A percentile compares a stretch with the other conserved stretches of the same genome.
Conservation (phyloP, 1,140 invertebrate genomes). For the Papilio polytes region DNA sequence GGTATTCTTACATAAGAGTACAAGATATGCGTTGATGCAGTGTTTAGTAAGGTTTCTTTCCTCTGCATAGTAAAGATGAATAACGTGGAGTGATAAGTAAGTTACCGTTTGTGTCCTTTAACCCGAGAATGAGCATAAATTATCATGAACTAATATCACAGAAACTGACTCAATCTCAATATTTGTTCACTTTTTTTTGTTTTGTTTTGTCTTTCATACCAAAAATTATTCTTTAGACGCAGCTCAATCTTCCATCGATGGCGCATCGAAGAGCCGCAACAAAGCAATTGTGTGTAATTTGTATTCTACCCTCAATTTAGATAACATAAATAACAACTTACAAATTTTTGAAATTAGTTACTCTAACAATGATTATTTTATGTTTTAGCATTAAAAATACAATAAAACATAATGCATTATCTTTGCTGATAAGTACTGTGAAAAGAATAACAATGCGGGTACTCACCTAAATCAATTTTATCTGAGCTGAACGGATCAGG, state of each 20-base stretch:
- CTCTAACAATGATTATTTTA: neutral
- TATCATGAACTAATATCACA: neutral
- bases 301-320: neutral
- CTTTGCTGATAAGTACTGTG: neutral
- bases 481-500: constrained; percentile 84
- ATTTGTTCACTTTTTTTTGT: neutral
- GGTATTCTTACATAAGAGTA: neutral
- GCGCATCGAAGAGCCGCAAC: neutral
- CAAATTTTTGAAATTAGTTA: neutral
- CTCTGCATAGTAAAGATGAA: neutral
- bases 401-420: neutral
- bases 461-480: constrained; percentile 85
- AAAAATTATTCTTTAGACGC: neutral
- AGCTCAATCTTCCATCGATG: neutral
- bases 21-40: neutral
- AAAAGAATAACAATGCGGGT: constrained; percentile 35
- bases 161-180: neutral
- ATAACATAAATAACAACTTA: neutral
- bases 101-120: neutral
- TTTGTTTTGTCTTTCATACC: neutral
- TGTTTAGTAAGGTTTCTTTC: neutral
- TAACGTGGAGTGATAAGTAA: neutral
- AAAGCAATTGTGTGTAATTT: neutral
- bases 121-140: neutral
- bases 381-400: neutral